phyloP scores from a whole-genome alignment of 2,113 vertebrate genomes.

The Lucifuga dentata region DNA sequence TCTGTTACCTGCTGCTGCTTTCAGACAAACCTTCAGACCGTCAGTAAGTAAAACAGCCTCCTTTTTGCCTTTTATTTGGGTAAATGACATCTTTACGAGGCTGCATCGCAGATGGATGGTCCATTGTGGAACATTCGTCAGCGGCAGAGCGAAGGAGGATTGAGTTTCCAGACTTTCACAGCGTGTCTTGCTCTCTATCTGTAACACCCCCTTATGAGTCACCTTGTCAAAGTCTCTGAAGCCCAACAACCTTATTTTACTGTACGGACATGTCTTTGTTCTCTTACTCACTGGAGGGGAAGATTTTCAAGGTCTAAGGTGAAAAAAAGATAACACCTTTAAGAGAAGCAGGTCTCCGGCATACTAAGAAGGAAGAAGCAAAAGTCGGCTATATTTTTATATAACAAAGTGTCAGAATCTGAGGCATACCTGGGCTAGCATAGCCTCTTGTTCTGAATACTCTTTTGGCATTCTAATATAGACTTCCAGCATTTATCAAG shows the following conservation, averaged over 20 bases:
- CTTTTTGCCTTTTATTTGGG: conserved; percentile 72
- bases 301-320: conserved; percentile 52
- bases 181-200: conserved; percentile 56
- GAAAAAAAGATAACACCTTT: conserved; percentile 31
- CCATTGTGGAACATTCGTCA: conserved; percentile 71
- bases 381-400: conserved; percentile 25
- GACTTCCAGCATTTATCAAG: conserved; percentile 64
- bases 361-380: not conserved
- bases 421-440: conserved; percentile 11
- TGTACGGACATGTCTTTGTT: conserved; percentile 61
- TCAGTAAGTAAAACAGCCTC: conserved; percentile 64
- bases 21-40: conserved; percentile 51
- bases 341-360: conserved; percentile 19
- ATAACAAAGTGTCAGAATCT: conserved; percentile 18
- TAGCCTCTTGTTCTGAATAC: conserved; percentile 53
- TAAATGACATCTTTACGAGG: conserved; percentile 80
- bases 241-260: conserved; percentile 58
- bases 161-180: conserved; percentile 75
- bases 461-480: conserved; percentile 65
- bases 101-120: conserved; percentile 67
- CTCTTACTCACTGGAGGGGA: conserved; percentile 43
- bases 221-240: conserved; percentile 67
- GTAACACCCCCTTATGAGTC: conserved; percentile 74
- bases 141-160: conserved; percentile 45
- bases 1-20: conserved; percentile 41